Percentiles rank a stretch among this genome's conserved stretches.
phyloP scores from a whole-genome alignment of 2,113 vertebrate species.

The Hippocampus zosterae region DNA sequence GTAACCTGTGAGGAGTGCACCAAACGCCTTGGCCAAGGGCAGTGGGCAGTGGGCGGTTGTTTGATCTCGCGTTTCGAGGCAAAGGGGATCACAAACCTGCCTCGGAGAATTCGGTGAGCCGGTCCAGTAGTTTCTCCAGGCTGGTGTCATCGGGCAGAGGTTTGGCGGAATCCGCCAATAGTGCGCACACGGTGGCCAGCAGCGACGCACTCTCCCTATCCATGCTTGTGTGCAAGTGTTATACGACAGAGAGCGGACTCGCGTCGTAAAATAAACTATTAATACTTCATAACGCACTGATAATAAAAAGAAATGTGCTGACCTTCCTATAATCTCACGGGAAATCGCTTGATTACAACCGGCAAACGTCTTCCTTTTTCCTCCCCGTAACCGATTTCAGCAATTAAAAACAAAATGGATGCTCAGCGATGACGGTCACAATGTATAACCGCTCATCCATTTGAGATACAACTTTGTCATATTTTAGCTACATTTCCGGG shows the following conservation, averaged over 20 bases:
- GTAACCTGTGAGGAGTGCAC: too few relatives aligned
- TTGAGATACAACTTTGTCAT: not conserved
- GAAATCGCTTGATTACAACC: slow-evolving; percentile 30
- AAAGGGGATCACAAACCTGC: slow-evolving; percentile 43
- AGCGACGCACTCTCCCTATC: slow-evolving; percentile 76
- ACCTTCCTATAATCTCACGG: slow-evolving; percentile 31
- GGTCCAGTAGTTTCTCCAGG: slow-evolving; percentile 91
- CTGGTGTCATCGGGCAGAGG: slow-evolving; percentile 84
- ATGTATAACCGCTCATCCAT: rapidly evolving
- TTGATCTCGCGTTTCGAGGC: not conserved
- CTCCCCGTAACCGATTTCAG: not conserved
- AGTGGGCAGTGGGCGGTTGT: not conserved
- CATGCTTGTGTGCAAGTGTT: slow-evolving; percentile 60
- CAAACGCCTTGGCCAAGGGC: too few relatives aligned
- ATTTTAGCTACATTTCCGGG: not conserved
- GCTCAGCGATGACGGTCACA: too few relatives aligned
- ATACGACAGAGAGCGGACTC: not conserved
- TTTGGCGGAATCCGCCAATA: slow-evolving; percentile 73
- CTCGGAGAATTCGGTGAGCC: slow-evolving; percentile 73
- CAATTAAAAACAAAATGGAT: not conserved
- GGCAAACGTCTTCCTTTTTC: slow-evolving; percentile 20
- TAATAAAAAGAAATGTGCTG: not conserved
- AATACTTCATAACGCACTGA: not conserved
- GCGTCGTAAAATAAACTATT: not conserved
- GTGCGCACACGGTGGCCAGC: slow-evolving; percentile 79